Base-by-base conservation (phyloP, 2,113 vertebrate genomes). In the Melanerpes formicivorus region DNA sequence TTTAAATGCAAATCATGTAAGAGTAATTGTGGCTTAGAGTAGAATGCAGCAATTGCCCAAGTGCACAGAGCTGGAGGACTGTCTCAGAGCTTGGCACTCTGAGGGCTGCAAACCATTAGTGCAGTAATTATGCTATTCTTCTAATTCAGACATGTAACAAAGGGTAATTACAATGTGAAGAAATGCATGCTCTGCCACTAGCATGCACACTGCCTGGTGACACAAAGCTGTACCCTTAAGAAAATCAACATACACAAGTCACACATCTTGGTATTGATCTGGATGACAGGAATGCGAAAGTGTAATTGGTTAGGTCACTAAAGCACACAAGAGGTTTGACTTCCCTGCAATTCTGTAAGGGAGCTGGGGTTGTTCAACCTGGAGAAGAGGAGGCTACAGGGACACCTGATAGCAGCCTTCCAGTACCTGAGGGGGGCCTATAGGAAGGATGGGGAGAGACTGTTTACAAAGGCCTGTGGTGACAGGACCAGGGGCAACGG, bases 81-180 rank as follows among this genome's bases (percentile, higher is more conserved):
- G 26, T 11, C 64, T 76, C 54, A 52, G 59, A 69, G 48, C 54
- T 60, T 72, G 37, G 64, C 76, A 56, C 50, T 66, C 44, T 40
- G 19, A 74, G 52, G 29, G 18, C 0, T 92, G 60, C 25, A 11
- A 14, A 59, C 17, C 1, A 5, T 44, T 90, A 83, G n/a, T 58
- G 54, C 29, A 22, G 63, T 66, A 92, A 88, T 92, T 88, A 92
- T 42, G 64, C 65, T 80, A 62, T 83, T 92, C 60, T 87, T 90
- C 29, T 69, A 90, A 85, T 85, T 86, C 73, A 77, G 56, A 19
- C 64, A 65, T 58, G 69, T 50, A 90, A 74, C 52, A 90, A 66
- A 50, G 32, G 9, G 37, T 79, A 63, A 72, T 72, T 87, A 40
- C 1, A 4, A 90, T 44, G 34, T 50, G 83, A 74, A 88, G 62